Evolutionary conservation across 2,113 vertebrate species (phyloP).

Genomic region (Myxocyprinus asiaticus): DNA sequence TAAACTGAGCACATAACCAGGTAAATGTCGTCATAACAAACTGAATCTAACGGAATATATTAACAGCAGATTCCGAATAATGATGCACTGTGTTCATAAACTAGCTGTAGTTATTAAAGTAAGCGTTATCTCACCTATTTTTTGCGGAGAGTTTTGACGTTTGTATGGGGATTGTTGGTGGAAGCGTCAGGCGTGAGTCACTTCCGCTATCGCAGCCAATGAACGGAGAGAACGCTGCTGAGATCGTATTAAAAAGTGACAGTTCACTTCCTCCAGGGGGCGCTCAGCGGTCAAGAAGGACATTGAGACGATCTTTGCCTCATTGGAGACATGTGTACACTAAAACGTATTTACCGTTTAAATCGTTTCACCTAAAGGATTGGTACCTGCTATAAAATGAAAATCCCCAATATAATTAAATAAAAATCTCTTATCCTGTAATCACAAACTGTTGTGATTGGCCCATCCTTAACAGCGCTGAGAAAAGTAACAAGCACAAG

Average conservation of each 20-base stretch:
- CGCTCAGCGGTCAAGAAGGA: too few relatives aligned
- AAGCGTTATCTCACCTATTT: background rate
- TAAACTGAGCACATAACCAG: background rate
- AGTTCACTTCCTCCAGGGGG: too few relatives aligned
- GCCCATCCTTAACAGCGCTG: background rate
- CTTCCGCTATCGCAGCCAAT: constrained; percentile 13
- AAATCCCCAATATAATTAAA: too few relatives aligned
- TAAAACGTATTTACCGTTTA: too few relatives aligned
- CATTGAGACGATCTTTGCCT: too few relatives aligned
- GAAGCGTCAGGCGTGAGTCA: background rate
- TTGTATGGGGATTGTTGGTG: background rate
- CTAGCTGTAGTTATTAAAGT: background rate
- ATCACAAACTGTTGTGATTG: background rate
- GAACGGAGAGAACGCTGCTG: background rate
- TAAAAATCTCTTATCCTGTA: too few relatives aligned
- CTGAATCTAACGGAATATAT: background rate
- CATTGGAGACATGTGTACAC: too few relatives aligned
- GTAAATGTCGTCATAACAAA: background rate
- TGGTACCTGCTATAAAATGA: too few relatives aligned
- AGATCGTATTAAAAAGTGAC: too few relatives aligned
- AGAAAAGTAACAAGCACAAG: too few relatives aligned
- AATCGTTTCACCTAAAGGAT: too few relatives aligned
- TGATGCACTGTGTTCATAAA: background rate
- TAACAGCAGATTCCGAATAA: background rate
- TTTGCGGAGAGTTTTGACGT: background rate